Base-by-base conservation (phyloP, 2,888 invertebrate genomes). In the Tenthredo mesomela region DNA sequence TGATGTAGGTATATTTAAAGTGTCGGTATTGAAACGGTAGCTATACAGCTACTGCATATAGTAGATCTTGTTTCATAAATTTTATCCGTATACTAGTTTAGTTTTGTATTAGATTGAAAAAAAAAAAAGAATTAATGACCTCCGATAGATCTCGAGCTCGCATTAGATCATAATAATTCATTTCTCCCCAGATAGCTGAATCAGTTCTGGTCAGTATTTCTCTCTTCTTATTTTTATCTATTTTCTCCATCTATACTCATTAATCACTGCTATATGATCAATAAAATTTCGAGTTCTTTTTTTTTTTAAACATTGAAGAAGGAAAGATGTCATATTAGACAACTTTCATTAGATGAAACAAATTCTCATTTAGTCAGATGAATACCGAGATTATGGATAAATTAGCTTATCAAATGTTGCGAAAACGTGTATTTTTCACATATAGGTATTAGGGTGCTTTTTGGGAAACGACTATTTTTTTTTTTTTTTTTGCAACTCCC, bases 101-200 rank as follows among this genome's bases (percentile, higher is more conserved):
- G 33, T 67, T 18, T 7, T 18, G 29, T 4, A 2, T 29, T 61
- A 12, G 15, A 73, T 43, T 70, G 9, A 70, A 12, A 73, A 29
- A 70, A 12, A 73, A 29, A 73, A 43, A 73, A 40, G 18, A 43
- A 10, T 73, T 21, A 73, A 73, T 73, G 40, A 73, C 21, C 37
- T 7, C 37, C 21, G 40, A 25, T 9, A 40, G 40, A 37, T 37
- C 37, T 37, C n/a, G n/a, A 40, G 47, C 47, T 47, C 15, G 3
- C 47, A 29, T 40, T 40, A 21, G 43, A 73, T 73, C 21, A 21
- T 18, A 40, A 73, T 73, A 73, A 73, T 73, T 73, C 21, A 73
- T 73, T 73, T 9, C 21, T 43, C 37, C 18, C 18, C 4, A 9
- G 37, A 37, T 4, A 25, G 61, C 25, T 61, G 61, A 25, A 61